These are phyloP conservation scores for Microdon myrmicae DNA, from an alignment of 2,888 invertebrate genomes.

Conservation along the genomic window DNA sequence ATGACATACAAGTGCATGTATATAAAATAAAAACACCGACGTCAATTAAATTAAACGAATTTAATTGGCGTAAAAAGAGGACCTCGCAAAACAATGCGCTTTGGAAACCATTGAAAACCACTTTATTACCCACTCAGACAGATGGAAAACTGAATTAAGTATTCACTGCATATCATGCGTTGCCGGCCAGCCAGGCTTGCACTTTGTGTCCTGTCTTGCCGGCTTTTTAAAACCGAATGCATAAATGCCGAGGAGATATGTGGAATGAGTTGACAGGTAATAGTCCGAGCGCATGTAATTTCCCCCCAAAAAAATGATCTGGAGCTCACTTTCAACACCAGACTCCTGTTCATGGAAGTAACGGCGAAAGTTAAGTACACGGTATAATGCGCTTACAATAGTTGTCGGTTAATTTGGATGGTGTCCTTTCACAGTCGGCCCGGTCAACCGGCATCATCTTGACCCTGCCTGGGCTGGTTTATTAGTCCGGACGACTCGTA, in stretches of 20 bases:
- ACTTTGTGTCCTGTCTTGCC: constrained; percentile 9
- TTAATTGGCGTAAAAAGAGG: constrained; percentile 43
- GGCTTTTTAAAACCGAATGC: not conserved
- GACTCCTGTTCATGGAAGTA: constrained; percentile 18
- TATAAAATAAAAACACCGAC: constrained; percentile 30
- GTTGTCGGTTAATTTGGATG: not conserved
- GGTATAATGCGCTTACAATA: constrained; percentile 38
- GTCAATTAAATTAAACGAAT: constrained; percentile 48
- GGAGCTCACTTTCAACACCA: constrained; percentile 20
- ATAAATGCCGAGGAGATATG: constrained; percentile 14
- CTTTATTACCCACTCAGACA: constrained; percentile 52
- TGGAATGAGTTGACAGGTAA: constrained; percentile 8
- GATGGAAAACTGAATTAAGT: constrained; percentile 49
- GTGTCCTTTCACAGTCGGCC: too few species aligned
- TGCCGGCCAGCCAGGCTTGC: constrained; percentile 9
- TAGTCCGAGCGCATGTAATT: too few species aligned
- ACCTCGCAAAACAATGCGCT: constrained; percentile 5
- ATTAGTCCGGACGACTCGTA: too few species aligned
- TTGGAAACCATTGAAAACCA: constrained; percentile 39
- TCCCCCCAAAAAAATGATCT: constrained; percentile 9
- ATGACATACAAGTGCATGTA: not conserved
- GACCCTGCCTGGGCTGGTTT: constrained; percentile 34
- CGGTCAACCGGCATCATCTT: constrained; percentile 1
- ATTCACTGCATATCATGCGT: constrained; percentile 18
- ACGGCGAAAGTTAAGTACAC: constrained; percentile 27